phyloP scores from a whole-genome alignment of 2,113 vertebrate species.

The Alces alces region DNA sequence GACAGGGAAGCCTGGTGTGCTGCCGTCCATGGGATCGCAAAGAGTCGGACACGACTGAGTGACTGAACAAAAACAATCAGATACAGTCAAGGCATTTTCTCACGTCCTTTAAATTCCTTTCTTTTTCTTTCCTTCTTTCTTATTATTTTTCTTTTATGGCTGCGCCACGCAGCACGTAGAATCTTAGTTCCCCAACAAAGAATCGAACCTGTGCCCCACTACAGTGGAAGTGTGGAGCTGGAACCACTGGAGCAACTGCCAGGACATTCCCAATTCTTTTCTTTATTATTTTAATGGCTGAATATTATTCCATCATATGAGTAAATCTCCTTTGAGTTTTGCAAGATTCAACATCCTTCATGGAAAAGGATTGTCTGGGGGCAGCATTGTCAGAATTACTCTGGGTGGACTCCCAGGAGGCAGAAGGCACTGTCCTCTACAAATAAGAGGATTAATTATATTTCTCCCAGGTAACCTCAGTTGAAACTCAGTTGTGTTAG shows the following conservation, averaged over 20 bases:
- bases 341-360: neutral
- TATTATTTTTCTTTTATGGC: neutral
- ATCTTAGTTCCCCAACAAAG: neutral
- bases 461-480: neutral
- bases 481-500: neutral
- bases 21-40: fast-evolving
- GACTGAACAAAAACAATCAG: neutral
- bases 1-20: neutral
- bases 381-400: neutral
- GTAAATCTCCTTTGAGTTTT: neutral
- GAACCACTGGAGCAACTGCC: neutral
- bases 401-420: neutral
- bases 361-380: neutral
- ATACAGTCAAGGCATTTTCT: neutral
- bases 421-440: neutral
- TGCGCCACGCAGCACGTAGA: fast-evolving
- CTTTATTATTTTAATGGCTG: neutral
- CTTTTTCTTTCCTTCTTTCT: neutral
- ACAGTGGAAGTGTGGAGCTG: neutral
- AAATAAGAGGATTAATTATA: neutral
- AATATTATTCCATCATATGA: neutral
- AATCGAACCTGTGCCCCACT: neutral
- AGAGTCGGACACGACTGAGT: neutral
- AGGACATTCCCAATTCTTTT: neutral
- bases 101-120: neutral